Evolutionary conservation across 53 echinoderm and acorn worm species (phyloP), one percentile per base, ranked within the genome.

Genomic region (Holothuria leucospilota): DNA sequence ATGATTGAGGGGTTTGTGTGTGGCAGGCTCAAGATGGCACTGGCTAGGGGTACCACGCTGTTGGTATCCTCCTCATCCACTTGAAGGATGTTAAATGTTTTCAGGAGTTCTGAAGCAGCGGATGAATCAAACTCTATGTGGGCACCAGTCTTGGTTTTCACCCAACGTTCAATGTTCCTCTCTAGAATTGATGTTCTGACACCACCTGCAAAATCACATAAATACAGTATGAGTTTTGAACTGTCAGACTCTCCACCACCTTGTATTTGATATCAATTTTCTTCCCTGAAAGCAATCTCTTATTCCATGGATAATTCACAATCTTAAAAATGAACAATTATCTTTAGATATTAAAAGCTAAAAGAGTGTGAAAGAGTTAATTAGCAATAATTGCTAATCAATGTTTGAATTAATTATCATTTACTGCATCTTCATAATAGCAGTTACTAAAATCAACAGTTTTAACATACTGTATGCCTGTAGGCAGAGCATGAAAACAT

Each of bases 101-200:
- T 82, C 25, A 98, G 93, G 68, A 98, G 92, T 40, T 85, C 77
- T 28, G 70, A 69, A n/a, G 95, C 95, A 4, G 90, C 92, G 8
- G 87, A 65, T 16, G 90, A 85, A 75, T 95, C 92, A 93, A 98
- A 98, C 51, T 90, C 87, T 27, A 98, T 60, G 51, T 68, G 86
- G 0, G 91, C 82, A 24, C 90, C 93, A 27, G 93, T 98, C 41
- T 75, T 90, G 56, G 91, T 86, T 25, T 86, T 73, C 25, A 98
- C 92, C 98, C 98, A 98, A 58, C 85, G 69, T 74, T 95, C 95
- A 59, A 98, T 63, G 30, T 92, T 95, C 67, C 90, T 91, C 63
- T 98, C 98, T 13, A 98, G 79, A 15, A 78, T 62, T 2, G 92
- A 84, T 13, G 84, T 74, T 26, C 93, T 67, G 23, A 98, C 75